phyloP scores from a whole-genome alignment of 64 coral and sea anemone genomes.

The Dendronephthya gigantea region DNA sequence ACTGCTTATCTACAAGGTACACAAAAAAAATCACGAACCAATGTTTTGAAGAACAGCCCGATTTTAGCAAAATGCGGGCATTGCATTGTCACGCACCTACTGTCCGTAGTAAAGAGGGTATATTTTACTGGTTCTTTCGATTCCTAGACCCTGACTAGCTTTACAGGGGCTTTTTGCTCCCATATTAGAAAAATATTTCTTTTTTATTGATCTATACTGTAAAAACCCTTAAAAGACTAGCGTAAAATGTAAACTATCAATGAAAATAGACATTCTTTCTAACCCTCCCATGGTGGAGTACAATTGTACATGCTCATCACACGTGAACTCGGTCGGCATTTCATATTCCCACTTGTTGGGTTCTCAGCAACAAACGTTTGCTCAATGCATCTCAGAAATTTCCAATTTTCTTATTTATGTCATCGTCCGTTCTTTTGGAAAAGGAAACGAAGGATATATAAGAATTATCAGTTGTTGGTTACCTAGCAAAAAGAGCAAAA shows the following conservation, averaged over 20 bases:
- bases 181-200: no score
- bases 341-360: constrained; percentile 1
- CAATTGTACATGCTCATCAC: neutral
- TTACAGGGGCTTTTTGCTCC: no score
- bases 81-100: no score
- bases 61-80: no score
- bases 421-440: neutral
- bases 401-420: neutral
- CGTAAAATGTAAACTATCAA: neutral
- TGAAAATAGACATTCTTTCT: neutral
- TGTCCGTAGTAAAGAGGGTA: no score
- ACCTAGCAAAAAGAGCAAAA: neutral
- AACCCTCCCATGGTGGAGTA: neutral
- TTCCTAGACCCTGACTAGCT: no score
- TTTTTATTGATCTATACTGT: no score
- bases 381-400: constrained; percentile 16
- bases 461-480: neutral
- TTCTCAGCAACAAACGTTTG: neutral
- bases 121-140: no score
- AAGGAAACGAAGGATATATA: constrained; percentile 6
- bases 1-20: no score
- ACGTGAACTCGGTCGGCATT: neutral
- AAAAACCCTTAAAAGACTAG: no score
- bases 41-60: no score
- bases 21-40: no score